phyloP scores from a whole-genome alignment of 2,113 vertebrate species.

The Chionodraco myersi region DNA sequence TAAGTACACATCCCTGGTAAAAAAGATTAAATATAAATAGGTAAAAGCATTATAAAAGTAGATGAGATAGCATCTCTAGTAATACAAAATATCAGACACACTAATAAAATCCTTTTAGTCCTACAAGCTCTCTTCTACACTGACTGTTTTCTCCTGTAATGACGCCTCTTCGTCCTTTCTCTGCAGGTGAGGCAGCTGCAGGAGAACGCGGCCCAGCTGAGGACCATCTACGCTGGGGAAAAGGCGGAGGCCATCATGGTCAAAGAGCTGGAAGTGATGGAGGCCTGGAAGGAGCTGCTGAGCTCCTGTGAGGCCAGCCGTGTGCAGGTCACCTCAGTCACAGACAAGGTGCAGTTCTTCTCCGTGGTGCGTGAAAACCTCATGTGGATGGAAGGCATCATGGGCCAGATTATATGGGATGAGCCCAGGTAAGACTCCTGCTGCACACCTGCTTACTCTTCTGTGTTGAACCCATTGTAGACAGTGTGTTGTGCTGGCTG shows the following conservation, averaged over 20 bases:
- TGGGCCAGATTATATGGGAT: constrained; percentile 91
- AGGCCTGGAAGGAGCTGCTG: constrained; percentile 90
- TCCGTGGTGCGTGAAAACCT: constrained; percentile 91
- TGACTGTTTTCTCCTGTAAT: background rate
- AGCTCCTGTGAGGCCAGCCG: constrained; percentile 87
- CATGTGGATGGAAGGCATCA: constrained; percentile 96
- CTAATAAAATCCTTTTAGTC: background rate
- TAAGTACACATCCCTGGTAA: too few relatives aligned
- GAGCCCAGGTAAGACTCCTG: constrained; percentile 85
- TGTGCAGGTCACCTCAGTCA: constrained; percentile 90
- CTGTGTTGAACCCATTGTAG: background rate
- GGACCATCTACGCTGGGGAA: constrained; percentile 94
- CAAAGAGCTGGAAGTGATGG: constrained; percentile 89
- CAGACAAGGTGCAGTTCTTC: constrained; percentile 94
- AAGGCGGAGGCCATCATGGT: constrained; percentile 91
- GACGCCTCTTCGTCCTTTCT: background rate
- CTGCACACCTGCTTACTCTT: background rate
- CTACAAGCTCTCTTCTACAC: background rate
- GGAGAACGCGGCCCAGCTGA: constrained; percentile 89
- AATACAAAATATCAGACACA: background rate
- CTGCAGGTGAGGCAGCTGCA: constrained; percentile 91
- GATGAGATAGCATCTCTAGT: too few relatives aligned
- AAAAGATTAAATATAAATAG: background rate
- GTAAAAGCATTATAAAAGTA: too few relatives aligned
- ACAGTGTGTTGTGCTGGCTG: constrained; percentile 3